phyloP scores from a whole-genome alignment of 2,888 invertebrate species.

The Nemapogon koenigi region DNA sequence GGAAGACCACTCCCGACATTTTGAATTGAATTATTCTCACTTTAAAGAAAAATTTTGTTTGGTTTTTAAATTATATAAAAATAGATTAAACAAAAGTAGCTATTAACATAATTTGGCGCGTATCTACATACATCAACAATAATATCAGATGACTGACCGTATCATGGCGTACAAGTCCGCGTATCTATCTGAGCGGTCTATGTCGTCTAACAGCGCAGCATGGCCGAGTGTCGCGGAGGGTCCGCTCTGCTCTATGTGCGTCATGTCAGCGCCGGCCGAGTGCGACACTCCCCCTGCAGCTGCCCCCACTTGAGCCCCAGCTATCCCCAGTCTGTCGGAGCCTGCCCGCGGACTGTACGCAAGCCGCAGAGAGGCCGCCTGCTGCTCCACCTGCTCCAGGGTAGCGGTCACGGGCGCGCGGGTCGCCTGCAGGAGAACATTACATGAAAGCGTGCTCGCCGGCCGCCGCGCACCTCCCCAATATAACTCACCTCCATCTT shows the following conservation, averaged over 20 bases:
- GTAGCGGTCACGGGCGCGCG: conserved; percentile 30
- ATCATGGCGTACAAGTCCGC: conserved; percentile 62
- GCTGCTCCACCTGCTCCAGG: conserved; percentile 64
- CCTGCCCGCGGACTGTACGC: conserved; percentile 78
- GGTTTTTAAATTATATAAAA: too few species aligned
- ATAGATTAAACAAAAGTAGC: too few species aligned
- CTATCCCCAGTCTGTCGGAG: conserved; percentile 94
- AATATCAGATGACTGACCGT: conserved; percentile 47
- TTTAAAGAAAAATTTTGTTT: too few species aligned
- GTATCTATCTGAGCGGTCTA: conserved; percentile 46
- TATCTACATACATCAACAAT: too few species aligned
- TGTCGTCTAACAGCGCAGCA: conserved; percentile 43
- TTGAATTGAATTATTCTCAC: too few species aligned
- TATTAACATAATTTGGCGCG: too few species aligned
- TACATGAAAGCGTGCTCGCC: not conserved
- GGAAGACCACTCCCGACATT: too few species aligned
- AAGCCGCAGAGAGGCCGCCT: conserved; percentile 72
- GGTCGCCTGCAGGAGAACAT: conserved; percentile 17
- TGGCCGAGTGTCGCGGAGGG: conserved; percentile 16
- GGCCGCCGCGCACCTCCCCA: too few species aligned
- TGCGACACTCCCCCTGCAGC: conserved; percentile 30
- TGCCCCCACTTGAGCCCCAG: conserved; percentile 50
- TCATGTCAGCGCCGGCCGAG: conserved; percentile 91
- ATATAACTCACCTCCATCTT: conserved; percentile 53
- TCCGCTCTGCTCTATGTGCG: conserved; percentile 86